Conservation (phyloP, 2,797 vertebrate genomes). For the Otus scops region DNA sequence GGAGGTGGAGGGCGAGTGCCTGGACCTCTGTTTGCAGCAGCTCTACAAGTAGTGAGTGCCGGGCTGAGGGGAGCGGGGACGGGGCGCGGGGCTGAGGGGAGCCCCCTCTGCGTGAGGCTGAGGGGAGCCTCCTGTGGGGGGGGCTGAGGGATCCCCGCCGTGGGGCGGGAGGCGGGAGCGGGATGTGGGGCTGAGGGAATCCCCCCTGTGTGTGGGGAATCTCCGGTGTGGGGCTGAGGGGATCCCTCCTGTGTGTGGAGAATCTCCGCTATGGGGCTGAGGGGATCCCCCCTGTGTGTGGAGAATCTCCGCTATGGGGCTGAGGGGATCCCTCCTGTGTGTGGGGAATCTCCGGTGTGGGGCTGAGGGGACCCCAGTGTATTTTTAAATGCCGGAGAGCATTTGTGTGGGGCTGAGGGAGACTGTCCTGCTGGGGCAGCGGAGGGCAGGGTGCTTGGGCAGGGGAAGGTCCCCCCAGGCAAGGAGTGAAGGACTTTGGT, state of each 20-base stretch:
- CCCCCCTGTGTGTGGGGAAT: too few species aligned
- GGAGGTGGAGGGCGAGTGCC: constrained; percentile 93
- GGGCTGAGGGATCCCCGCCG: too few species aligned
- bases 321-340: neutral
- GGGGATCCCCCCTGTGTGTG: neutral
- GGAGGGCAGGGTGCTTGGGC: neutral
- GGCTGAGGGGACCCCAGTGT: neutral
- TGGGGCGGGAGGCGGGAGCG: too few species aligned
- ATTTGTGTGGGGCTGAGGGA: neutral
- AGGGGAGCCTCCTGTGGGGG: neutral
- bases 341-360: neutral
- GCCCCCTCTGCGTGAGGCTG: too few species aligned
- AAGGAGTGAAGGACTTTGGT: neutral
- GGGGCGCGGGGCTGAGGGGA: neutral
- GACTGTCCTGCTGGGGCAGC: neutral
- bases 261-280: too few species aligned
- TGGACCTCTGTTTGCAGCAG: constrained; percentile 93
- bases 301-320: neutral
- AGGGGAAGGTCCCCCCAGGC: too few species aligned
- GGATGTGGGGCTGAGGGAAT: neutral
- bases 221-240: neutral
- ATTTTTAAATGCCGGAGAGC: neutral
- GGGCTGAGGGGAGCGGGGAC: neutral
- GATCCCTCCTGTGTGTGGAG: too few species aligned
- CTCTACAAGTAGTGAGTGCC: constrained; percentile 93